Evolutionary conservation across 2,797 vertebrate species (phyloP), one percentile per base, ranked within the genome.

Genomic region (Sphenodon punctatus): DNA sequence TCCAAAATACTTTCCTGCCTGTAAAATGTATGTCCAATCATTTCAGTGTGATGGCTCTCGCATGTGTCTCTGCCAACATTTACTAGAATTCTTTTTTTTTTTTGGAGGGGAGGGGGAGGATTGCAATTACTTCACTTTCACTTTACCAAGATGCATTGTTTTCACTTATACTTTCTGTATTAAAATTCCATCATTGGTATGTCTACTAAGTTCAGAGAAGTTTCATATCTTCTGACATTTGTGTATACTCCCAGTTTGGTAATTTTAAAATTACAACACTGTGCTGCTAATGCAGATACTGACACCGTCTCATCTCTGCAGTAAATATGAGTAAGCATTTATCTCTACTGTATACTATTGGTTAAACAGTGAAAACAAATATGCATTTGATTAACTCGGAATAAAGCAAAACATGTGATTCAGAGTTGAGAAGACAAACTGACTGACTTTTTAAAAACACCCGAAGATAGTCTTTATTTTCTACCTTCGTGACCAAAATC

Each of bases 1-100:
- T 84, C 71, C 15, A 79, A 92, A 92, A 93, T 85, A 84, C 79
- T 92, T 95, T 92, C 91, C 93, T 90, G 85, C 89, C 92, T 90
- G 84, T 88, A 77, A 93, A 91, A 94, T 89, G 75, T 81, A 91
- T 81, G 84, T 89, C 82, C 41, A 63, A 74, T 73, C 64, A 78
- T 63, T 65, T 67, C 81, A 82, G 46, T 67, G 32, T 63, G 64
- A 43, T 10, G 10, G 42, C 20, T 25, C 13, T 25, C 46, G n/a
- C n/a, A 34, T 6, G 22, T 23, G 48, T 4, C 15, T 10, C 10
- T 6, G 65, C 23, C 45, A n/a, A 38, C 4, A 17, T 13, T n/a
- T n/a, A n/a, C n/a, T n/a, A n/a, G 16, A 19, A 48, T 32, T 4
- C 45, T n/a, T 60, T 14, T 25, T 8, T 41, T 43, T 43, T 25